A percentile compares a stretch with the other conserved stretches of the same genome.
Conservation (phyloP, 1,140 invertebrate species). For the Whitmania pigra region DNA sequence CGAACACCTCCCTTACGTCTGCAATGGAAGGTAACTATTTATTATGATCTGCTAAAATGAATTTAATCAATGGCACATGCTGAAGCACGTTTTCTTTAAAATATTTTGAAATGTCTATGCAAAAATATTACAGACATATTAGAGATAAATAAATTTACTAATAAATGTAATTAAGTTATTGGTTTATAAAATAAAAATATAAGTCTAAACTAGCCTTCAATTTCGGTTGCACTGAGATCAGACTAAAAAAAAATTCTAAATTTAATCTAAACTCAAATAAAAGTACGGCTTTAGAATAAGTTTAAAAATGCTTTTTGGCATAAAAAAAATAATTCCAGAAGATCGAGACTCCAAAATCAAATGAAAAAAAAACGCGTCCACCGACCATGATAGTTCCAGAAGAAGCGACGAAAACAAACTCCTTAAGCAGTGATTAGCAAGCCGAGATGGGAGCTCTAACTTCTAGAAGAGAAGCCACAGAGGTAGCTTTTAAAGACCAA, state of each 20-base stretch:
- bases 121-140: not conserved
- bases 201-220: not conserved
- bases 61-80: too few species aligned
- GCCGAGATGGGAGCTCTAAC: too few species aligned
- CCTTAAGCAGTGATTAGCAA: too few species aligned
- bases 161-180: not conserved
- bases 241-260: not conserved
- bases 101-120: not conserved
- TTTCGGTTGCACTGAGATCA: constrained; percentile 10
- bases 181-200: not conserved
- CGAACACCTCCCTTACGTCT: constrained; percentile 42
- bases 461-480: too few species aligned
- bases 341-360: too few species aligned
- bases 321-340: too few species aligned
- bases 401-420: too few species aligned
- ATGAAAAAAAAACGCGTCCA: too few species aligned
- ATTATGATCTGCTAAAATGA: not conserved
- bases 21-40: not conserved
- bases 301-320: too few species aligned
- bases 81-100: not conserved
- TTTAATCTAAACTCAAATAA: not conserved
- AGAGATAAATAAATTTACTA: not conserved
- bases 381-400: too few species aligned
- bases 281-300: too few species aligned
- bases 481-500: too few species aligned